phyloP scores from a whole-genome alignment of 2,797 vertebrate species.

The Ambastaia sidthimunki region DNA sequence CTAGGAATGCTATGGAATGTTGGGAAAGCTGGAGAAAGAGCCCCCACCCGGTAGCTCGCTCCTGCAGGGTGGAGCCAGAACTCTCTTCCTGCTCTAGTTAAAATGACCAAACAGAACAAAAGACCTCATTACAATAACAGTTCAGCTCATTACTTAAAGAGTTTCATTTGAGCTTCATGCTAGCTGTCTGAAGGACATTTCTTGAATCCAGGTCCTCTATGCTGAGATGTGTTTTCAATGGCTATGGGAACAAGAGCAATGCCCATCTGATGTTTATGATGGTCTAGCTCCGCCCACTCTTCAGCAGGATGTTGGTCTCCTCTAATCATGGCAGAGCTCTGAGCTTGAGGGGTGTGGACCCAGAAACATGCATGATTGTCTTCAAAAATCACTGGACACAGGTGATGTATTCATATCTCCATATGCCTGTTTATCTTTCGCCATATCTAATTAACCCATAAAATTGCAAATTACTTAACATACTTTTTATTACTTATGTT shows the following conservation, averaged over 20 bases:
- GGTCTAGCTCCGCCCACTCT: slow-evolving; percentile 55
- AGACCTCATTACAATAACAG: neutral
- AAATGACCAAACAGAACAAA: neutral
- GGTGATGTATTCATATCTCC: slow-evolving; percentile 69
- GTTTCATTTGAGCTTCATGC: neutral
- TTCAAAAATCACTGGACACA: slow-evolving; percentile 97
- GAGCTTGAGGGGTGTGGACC: slow-evolving; percentile 88
- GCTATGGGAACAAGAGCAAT: neutral
- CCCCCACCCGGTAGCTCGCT: slow-evolving; percentile 47
- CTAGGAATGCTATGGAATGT: slow-evolving; percentile 53
- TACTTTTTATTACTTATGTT: too few species aligned
- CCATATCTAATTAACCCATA: too few species aligned
- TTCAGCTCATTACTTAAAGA: neutral
- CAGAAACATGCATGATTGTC: slow-evolving; percentile 97
- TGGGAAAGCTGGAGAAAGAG: slow-evolving; percentile 48
- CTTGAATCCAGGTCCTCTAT: neutral
- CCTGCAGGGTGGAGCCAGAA: slow-evolving; percentile 1
- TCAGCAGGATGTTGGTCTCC: slow-evolving; percentile 79
- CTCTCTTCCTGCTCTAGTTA: neutral
- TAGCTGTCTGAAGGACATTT: neutral
- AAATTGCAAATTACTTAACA: too few species aligned
- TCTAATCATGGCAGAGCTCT: slow-evolving; percentile 79
- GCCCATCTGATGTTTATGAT: slow-evolving; percentile 45
- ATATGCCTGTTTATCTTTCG: neutral
- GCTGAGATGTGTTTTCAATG: neutral